Evolutionary conservation across 1,140 invertebrate genomes (phyloP), one percentile per base, ranked within the genome.

Genomic region (Bombus sylvicola): DNA sequence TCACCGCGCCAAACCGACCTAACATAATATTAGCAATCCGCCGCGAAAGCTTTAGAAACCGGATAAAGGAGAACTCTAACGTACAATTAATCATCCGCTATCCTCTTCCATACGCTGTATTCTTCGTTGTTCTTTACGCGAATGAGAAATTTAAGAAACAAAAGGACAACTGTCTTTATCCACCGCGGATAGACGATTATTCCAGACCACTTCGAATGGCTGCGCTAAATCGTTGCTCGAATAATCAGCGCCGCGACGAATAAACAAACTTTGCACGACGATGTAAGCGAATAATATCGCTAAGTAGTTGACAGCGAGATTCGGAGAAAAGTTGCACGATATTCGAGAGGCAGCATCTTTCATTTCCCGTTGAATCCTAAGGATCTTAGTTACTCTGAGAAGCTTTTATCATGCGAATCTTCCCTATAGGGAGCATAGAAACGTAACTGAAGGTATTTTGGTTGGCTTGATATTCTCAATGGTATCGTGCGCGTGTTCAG

Each of bases 21-120:
- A 91, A 90, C 90, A 74, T 74, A 80, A 91, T 91, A 91, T 91
- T 89, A 85, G 68, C 89, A 75, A 91, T 91, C 85, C 85, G 43
- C 80, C 72, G 83, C 74, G 86, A 90, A 90, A 91, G 91, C 91
- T 92, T 92, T 90, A 85, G 85, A 88, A 92, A 88, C 69, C 84
- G 87, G 89, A 92, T 91, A 91, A 92, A 92, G 82, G 81, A 91
- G 88, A 83, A 88, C 85, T 90, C 86, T 79, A 85, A 83, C 89
- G 77, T 91, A 88, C 89, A 87, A 92, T 92, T 92, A 92, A 92
- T 92, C 78, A 34, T 59, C 72, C 53, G 57, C 73, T 64, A 69
- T 88, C 83, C 87, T 88, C 89, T 75, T 89, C 9, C 62, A 68
- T 0, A n/a, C 22, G 39, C 22, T 12, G 1, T 8, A 41, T n/a